Percentiles rank a stretch among this genome's conserved stretches.
phyloP scores from a whole-genome alignment of 2,797 vertebrate species.

The Chromis chromis region DNA sequence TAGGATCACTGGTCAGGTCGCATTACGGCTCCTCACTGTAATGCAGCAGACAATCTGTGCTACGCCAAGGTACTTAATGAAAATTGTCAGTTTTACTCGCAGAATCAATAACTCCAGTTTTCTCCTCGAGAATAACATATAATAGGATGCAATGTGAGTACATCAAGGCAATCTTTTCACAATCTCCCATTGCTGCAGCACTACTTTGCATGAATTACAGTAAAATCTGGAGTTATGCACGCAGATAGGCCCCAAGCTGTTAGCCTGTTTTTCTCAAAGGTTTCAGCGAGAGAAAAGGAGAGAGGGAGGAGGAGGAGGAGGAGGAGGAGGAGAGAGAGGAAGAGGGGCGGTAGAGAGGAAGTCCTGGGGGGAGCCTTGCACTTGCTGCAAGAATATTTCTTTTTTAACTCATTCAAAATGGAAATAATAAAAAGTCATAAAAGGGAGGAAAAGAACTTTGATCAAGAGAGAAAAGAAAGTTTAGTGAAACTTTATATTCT shows the following conservation, averaged over 20 bases:
- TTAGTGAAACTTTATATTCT: constrained; percentile 84
- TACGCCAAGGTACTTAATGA: constrained; percentile 54
- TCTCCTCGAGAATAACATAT: constrained; percentile 70
- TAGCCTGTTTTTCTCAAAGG: constrained; percentile 77
- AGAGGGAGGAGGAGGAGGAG: constrained; percentile 36
- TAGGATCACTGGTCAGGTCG: constrained; percentile 51
- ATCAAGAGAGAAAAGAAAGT: constrained; percentile 79
- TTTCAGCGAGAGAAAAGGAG: constrained; percentile 64
- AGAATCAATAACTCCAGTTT: constrained; percentile 74
- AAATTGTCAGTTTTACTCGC: constrained; percentile 73
- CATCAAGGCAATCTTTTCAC: constrained; percentile 77
- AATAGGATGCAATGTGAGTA: constrained; percentile 75
- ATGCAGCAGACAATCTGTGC: constrained; percentile 41
- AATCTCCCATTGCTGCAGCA: constrained; percentile 68
- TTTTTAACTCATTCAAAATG: constrained; percentile 67
- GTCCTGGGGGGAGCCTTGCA: constrained; percentile 65
- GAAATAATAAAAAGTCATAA: constrained; percentile 68
- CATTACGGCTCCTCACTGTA: constrained; percentile 32
- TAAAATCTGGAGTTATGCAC: constrained; percentile 77
- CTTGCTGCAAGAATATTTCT: constrained; percentile 64
- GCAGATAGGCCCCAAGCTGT: constrained; percentile 76
- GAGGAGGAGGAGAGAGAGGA: constrained; percentile 35
- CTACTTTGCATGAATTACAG: constrained; percentile 82
- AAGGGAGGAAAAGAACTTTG: constrained; percentile 70
- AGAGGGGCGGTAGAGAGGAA: constrained; percentile 50